phyloP scores from a whole-genome alignment of 2,113 vertebrate genomes.

The Suricata suricatta region DNA sequence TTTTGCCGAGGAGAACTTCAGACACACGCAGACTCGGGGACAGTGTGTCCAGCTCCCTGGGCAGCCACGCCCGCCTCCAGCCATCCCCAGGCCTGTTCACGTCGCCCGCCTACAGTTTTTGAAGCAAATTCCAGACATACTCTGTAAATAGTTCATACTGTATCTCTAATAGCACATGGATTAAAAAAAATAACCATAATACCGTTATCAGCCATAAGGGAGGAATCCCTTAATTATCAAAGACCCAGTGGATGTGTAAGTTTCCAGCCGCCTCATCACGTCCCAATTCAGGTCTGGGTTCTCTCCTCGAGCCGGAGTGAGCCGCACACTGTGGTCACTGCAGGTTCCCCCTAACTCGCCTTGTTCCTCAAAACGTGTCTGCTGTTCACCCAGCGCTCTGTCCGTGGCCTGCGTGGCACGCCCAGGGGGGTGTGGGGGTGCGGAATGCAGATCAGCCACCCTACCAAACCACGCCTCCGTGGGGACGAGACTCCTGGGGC shows the following conservation, averaged over 20 bases:
- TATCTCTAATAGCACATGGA: not conserved
- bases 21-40: not conserved
- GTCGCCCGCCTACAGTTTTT: not conserved
- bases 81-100: accelerated
- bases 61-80: accelerated
- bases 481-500: accelerated
- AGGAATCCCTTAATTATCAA: too few relatives aligned
- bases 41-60: not conserved
- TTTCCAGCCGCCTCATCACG: not conserved
- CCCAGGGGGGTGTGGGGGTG: accelerated
- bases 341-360: not conserved
- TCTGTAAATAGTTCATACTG: not conserved
- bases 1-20: not conserved
- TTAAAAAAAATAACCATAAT: not conserved
- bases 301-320: not conserved
- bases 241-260: too few relatives aligned
- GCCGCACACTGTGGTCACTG: accelerated
- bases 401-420: too few relatives aligned
- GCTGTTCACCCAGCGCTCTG: not conserved
- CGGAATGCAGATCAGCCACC: not conserved
- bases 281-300: not conserved
- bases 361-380: too few relatives aligned
- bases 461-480: not conserved
- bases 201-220: too few relatives aligned
- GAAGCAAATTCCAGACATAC: not conserved